These are phyloP conservation scores for Invenusta paracnida DNA, from an alignment of 2,888 invertebrate species.

Conservation along the genomic window DNA sequence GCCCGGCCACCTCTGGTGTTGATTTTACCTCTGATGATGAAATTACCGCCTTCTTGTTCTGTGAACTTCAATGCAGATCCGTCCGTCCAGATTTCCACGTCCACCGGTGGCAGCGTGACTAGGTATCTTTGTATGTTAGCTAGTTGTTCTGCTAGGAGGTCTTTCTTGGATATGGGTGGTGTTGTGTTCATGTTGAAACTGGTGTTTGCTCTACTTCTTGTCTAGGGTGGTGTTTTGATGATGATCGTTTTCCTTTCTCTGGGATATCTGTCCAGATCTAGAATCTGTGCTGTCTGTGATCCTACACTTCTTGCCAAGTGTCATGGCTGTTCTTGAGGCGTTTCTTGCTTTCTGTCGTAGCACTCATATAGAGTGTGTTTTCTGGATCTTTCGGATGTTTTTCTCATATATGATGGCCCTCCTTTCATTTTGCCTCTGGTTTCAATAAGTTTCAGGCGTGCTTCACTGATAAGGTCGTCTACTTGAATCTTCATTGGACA, in stretches of 20 bases:
- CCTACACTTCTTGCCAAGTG: not conserved
- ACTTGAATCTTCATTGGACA: too few relatives aligned
- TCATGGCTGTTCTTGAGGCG: not conserved
- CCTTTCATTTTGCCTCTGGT: too few relatives aligned
- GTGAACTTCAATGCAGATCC: not conserved
- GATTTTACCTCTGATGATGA: not conserved
- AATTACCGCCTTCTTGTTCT: not conserved
- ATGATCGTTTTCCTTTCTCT: not conserved
- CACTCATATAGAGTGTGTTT: not conserved
- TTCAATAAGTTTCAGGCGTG: too few relatives aligned
- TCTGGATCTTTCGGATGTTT: too few relatives aligned
- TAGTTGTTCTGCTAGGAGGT: not conserved
- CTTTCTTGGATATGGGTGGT: not conserved
- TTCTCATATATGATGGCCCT: too few relatives aligned
- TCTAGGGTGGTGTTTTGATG: not conserved
- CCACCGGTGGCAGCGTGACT: not conserved
- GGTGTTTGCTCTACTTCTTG: not conserved
- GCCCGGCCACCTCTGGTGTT: not conserved
- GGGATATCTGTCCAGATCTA: not conserved
- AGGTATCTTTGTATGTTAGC: not conserved
- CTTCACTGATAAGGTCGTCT: too few relatives aligned
- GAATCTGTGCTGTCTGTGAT: not conserved
- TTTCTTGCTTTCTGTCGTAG: not conserved
- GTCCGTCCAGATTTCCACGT: too few relatives aligned
- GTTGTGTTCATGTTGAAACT: not conserved